phyloP scores from a whole-genome alignment of 2,113 vertebrate species.

The Sceloporus undulatus region DNA sequence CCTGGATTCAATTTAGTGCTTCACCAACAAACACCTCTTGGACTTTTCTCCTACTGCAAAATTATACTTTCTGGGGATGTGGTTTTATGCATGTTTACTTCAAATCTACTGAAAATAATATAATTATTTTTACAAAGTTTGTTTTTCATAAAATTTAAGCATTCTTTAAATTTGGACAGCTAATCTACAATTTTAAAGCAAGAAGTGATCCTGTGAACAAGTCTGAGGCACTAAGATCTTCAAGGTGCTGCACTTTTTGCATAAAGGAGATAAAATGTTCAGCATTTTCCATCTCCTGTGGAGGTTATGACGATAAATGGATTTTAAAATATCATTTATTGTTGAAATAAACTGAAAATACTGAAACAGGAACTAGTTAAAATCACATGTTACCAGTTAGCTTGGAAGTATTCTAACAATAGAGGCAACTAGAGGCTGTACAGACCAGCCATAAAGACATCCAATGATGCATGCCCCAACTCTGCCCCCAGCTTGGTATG shows the following conservation, averaged over 20 bases:
- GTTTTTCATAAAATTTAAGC: no score
- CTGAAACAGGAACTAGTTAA: no score
- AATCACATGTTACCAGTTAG: no score
- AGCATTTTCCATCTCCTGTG: not conserved
- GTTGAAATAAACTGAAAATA: no score
- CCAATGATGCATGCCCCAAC: no score
- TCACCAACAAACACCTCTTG: not conserved
- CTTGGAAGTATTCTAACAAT: no score
- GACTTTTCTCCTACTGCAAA: not conserved
- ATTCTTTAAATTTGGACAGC: not conserved
- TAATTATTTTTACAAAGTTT: no score
- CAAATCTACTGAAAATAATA: not conserved
- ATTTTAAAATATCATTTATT: not conserved
- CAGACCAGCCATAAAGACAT: no score
- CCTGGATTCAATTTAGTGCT: not conserved
- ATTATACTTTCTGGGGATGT: not conserved
- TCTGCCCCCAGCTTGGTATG: no score
- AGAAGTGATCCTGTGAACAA: not conserved
- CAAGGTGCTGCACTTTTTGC: not conserved
- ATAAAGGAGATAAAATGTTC: not conserved
- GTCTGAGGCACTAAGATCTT: not conserved
- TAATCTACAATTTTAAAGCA: not conserved
- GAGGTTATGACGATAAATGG: not conserved
- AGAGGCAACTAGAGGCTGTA: no score
- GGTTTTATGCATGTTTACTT: not conserved